Conservation (phyloP, 2,888 invertebrate genomes). For the Cantharis lateralis region DNA sequence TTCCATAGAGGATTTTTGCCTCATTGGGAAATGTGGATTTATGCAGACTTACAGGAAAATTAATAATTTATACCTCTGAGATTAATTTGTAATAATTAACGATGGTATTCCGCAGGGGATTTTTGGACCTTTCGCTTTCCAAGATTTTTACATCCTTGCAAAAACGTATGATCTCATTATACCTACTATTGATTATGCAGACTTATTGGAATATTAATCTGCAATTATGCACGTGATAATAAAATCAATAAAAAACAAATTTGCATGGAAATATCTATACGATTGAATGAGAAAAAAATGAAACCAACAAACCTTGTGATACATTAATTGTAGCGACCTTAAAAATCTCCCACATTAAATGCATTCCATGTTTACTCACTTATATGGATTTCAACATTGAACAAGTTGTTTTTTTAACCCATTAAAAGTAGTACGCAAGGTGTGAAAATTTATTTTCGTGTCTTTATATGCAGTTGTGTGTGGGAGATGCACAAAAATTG, state of each 20-base stretch:
- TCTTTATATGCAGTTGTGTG: not conserved
- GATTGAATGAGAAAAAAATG: not conserved
- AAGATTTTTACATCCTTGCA: not conserved
- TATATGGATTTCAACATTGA: constrained; percentile 10
- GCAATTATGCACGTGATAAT: not conserved
- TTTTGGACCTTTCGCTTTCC: not conserved
- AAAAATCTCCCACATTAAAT: constrained; percentile 7
- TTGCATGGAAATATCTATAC: not conserved
- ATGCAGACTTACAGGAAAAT: too few relatives aligned
- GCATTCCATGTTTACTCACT: not conserved
- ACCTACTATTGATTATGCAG: not conserved
- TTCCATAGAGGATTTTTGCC: not conserved
- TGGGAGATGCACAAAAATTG: not conserved
- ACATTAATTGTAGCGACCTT: not conserved
- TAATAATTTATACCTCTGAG: too few relatives aligned
- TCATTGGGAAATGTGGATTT: too few relatives aligned
- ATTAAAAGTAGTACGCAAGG: constrained; percentile 1
- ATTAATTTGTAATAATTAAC: too few relatives aligned
- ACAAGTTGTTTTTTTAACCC: not conserved
- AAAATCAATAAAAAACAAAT: not conserved
- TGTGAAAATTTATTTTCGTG: not conserved
- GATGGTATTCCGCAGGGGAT: not conserved
- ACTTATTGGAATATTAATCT: not conserved
- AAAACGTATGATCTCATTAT: not conserved
- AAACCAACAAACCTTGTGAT: not conserved